Percentiles rank a stretch among this genome's conserved stretches.
Evolutionary conservation across 2,113 vertebrate species (phyloP).

Genomic region (Brachionichthys hirsutus): DNA sequence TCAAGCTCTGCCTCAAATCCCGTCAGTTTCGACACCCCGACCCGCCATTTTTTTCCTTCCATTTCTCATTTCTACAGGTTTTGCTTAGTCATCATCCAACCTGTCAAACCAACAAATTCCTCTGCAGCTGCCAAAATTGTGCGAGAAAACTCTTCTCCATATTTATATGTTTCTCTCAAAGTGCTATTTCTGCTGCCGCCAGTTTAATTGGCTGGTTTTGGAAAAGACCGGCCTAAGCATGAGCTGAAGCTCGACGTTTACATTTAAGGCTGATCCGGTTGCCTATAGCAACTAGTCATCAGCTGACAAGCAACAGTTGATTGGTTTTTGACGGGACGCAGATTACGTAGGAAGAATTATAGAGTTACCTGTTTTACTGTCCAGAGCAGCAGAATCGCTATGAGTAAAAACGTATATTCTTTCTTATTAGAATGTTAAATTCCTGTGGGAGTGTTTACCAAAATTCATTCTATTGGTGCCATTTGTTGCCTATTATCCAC

Average conservation of each 20-base stretch:
- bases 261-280: conserved; percentile 1
- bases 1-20: conserved; percentile 19
- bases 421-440: neutral
- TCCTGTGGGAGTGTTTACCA: neutral
- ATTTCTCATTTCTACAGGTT: conserved; percentile 34
- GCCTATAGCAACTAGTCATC: neutral
- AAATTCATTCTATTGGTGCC: neutral
- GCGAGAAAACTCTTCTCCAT: conserved; percentile 23
- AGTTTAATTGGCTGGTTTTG: neutral
- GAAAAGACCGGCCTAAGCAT: neutral
- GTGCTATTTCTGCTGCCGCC: neutral
- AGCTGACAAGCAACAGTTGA: neutral
- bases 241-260: neutral
- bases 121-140: conserved; percentile 40
- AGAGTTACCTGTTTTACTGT: no score
- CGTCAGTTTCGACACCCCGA: conserved; percentile 20
- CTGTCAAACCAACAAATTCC: conserved; percentile 29
- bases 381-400: no score
- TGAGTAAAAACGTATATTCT: no score
- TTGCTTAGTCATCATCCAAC: conserved; percentile 45
- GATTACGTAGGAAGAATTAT: neutral
- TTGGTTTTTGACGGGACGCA: neutral
- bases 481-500: conserved; percentile 12
- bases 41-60: conserved; percentile 27
- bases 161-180: conserved; percentile 16